phyloP scores from a whole-genome alignment of 2,888 invertebrate genomes.

The Perizoma flavofasciatum region DNA sequence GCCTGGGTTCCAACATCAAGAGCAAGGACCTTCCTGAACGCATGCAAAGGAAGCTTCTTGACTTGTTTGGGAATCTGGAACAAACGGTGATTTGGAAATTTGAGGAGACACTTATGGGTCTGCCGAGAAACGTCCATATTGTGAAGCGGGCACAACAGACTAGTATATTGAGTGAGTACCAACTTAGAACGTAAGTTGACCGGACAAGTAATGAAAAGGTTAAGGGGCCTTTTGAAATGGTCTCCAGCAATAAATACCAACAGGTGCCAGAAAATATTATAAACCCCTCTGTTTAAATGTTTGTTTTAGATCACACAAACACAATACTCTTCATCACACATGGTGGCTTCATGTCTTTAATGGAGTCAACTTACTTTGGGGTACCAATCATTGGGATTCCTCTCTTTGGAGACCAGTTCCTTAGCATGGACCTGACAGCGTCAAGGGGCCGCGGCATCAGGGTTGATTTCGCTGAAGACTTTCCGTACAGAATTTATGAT shows the following conservation, averaged over 20 bases:
- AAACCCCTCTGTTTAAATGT: not conserved
- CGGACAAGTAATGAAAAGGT: not conserved
- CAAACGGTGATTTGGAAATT: slow-evolving; percentile 73
- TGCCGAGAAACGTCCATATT: slow-evolving; percentile 66
- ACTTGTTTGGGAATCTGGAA: slow-evolving; percentile 64
- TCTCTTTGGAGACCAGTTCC: slow-evolving; percentile 53
- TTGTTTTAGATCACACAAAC: slow-evolving; percentile 56
- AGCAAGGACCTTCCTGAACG: slow-evolving; percentile 55
- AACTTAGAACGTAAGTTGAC: not conserved
- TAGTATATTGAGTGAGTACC: slow-evolving; percentile 58
- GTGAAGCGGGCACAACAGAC: slow-evolving; percentile 61
- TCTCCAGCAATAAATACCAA: no score
- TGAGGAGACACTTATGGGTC: slow-evolving; percentile 46
- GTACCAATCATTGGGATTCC: slow-evolving; percentile 59
- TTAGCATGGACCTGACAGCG: slow-evolving; percentile 45
- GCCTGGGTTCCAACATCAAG: slow-evolving; percentile 63
- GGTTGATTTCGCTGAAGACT: slow-evolving; percentile 46
- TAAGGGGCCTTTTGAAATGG: not conserved
- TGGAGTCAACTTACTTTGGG: slow-evolving; percentile 56
- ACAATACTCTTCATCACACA: slow-evolving; percentile 52
- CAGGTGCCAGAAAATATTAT: no score
- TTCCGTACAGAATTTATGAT: slow-evolving; percentile 47
- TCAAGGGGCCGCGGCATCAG: slow-evolving; percentile 46
- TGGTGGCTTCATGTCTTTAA: slow-evolving; percentile 50
- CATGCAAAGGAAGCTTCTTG: slow-evolving; percentile 53